These are phyloP conservation scores for Micronycteris hirsuta DNA, from an alignment of 2,113 vertebrate species.

Conservation along the genomic window DNA sequence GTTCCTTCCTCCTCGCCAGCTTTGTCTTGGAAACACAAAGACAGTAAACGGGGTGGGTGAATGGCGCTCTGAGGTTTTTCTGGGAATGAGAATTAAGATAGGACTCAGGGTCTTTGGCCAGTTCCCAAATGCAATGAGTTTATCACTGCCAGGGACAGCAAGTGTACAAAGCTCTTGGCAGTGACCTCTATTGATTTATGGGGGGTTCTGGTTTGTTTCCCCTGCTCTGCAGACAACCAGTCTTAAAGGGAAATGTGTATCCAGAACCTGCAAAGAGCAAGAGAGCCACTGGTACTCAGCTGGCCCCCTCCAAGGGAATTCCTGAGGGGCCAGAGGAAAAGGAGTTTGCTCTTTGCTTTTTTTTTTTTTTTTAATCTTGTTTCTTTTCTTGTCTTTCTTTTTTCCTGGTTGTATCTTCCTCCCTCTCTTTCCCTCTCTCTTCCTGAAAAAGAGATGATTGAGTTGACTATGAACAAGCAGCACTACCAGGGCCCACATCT, in stretches of 20 bases:
- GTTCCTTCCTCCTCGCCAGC: conserved; percentile 55
- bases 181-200: conserved; percentile 70
- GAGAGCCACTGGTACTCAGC: background rate
- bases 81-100: conserved; percentile 72
- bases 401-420: background rate
- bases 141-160: conserved; percentile 65
- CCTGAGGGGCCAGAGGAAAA: background rate
- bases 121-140: conserved; percentile 71
- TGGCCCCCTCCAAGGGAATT: background rate
- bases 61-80: conserved; percentile 40
- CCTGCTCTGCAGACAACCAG: conserved; percentile 51
- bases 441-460: background rate
- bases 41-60: conserved; percentile 49
- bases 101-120: conserved; percentile 66
- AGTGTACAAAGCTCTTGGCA: conserved; percentile 72
- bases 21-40: conserved; percentile 69
- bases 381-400: background rate
- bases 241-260: conserved; percentile 53
- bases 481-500: background rate
- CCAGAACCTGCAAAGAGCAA: background rate
- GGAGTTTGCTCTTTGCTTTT: background rate
- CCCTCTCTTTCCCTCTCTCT: background rate
- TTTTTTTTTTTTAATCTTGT: background rate
- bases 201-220: conserved; percentile 58
- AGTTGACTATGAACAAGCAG: background rate